Base-by-base conservation (phyloP, 2,888 invertebrate genomes). In the Auanema sp. region DNA sequence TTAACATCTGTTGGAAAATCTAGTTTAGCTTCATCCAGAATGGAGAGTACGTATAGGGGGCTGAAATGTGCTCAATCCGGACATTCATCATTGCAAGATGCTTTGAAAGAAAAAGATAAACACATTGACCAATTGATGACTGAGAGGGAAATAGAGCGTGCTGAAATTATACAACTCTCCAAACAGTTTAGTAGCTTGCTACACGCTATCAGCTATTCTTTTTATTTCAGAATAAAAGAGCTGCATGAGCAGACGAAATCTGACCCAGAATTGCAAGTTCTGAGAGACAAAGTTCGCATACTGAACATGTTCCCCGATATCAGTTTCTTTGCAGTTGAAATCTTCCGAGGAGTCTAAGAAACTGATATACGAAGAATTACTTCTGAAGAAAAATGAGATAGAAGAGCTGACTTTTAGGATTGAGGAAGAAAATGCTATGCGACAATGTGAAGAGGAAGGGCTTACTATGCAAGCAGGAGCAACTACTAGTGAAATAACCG, bases 51-150 rank as follows among this genome's bases (percentile, higher is more conserved):
- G 5, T 16, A 23, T 21, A 6, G 16, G 8, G 23, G 52, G 5
- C 24, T n/a, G 5, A 23, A 18, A 23, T 4, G 5, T 14, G 18
- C 14, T 8, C 18, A 14, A n/a, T 16, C 33, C n/a, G 25, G 52
- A 33, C 25, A 55, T 5, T 11, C 41, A 8, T 16, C 1, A 55
- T 1, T 52, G 11, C 85, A 95, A 93, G 93, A 93, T 85, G 88
- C 92, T 41, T 86, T 96, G 65, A 90, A 91, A 83, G 95, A 96
- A 85, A 96, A 95, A 84, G 92, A 95, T 83, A 90, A 91, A 73
- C 94, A 96, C 83, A 90, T 97, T 81, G 93, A 95, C 83, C 90
- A 92, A 80, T 87, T 97, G 77, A 88, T 95, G 85, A 90, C 90
- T 68, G 96, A 97, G 84, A 87, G 93, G 58, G 95, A 96, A 82